Evolutionary conservation across 2,888 invertebrate genomes (phyloP), one percentile per base, ranked within the genome.

Genomic region (Mythimna lalbum): DNA sequence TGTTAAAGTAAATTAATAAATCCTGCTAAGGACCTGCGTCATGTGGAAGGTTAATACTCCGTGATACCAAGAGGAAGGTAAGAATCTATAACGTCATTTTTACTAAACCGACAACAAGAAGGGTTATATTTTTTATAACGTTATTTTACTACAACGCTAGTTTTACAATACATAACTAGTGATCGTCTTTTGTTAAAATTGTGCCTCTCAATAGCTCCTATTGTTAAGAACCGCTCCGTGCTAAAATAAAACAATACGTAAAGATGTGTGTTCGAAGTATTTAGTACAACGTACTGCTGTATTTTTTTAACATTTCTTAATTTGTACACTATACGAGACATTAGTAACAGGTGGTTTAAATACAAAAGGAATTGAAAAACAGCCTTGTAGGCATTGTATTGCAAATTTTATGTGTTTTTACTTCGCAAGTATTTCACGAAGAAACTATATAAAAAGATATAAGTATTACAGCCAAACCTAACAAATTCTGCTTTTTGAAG

Each of bases 331-430:
- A 21, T 47, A 7, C 5, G 12, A 71, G 19, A 36, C 12, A 59
- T 73, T n/a, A 65, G 47, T 47, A 47, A 60, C 73, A 66, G 59
- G 10, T 73, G 53, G 53, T 53, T 53, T 72, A n/a, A 47, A 59
- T 0, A 65, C 43, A 73, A 73, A 72, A 73, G 57, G 19, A 27
- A 59, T 59, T 65, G 27, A 71, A 71, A 47, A 36, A 21, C 52
- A 50, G 47, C 65, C 72, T 73, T 59, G 43, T 39, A 63, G 47
- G 47, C 21, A n/a, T 70, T 63, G 52, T 69, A 21, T 70, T 62
- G 61, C 47, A 27, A 61, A 70, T 27, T 14, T 47, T 63, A 14
- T 33, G 19, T 49, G 19, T 43, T 31, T 36, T 55, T 12, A 17
- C 12, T 7, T 62, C 23, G 4, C 1, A 23, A 23, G 31, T 33